Evolutionary conservation across 2,888 invertebrate genomes (phyloP), one percentile per base, ranked within the genome.

Genomic region (Heliconius aoede): DNA sequence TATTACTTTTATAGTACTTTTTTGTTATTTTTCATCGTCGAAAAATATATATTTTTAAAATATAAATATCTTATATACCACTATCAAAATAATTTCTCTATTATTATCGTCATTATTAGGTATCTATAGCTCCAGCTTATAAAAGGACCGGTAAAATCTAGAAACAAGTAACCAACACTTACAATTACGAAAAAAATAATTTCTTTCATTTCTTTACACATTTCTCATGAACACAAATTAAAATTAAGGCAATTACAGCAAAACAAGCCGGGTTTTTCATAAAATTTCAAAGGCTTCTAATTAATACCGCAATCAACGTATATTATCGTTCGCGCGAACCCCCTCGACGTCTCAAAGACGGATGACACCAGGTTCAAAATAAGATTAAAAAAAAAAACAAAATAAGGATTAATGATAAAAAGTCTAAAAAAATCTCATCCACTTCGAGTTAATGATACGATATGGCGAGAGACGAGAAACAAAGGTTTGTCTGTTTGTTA

Each of bases 391-490:
- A 21, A 46, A 89, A 60, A 26, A 60, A 21, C 58, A 90, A 92
- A 91, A 73, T 51, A 51, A 89, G 87, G 88, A 93, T 93, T 93
- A 94, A 89, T 86, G 88, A 85, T 89, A 93, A 94, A 93, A 93
- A 92, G 90, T 88, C 86, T 73, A 90, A 93, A 92, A 62, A 92
- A 93, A 89, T 85, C 86, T 82, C 91, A 90, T 90, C 92, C 94
- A 93, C 94, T 94, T 89, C 90, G 91, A 93, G 94, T 94, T 94
- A 94, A 94, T 94, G 94, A 94, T 94, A 94, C 94, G 94, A 90
- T 90, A 92, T 89, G 92, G 87, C 87, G 93, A 90, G 92, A 90
- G 90, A 90, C 87, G 90, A 87, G 89, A 94, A 94, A 94, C 94
- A 94, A 94, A 93, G 94, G 88, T 89, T 88, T 68, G 86, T 87